phyloP scores from a whole-genome alignment of 2,888 invertebrate species.

The Drosophila pseudotakahashii region DNA sequence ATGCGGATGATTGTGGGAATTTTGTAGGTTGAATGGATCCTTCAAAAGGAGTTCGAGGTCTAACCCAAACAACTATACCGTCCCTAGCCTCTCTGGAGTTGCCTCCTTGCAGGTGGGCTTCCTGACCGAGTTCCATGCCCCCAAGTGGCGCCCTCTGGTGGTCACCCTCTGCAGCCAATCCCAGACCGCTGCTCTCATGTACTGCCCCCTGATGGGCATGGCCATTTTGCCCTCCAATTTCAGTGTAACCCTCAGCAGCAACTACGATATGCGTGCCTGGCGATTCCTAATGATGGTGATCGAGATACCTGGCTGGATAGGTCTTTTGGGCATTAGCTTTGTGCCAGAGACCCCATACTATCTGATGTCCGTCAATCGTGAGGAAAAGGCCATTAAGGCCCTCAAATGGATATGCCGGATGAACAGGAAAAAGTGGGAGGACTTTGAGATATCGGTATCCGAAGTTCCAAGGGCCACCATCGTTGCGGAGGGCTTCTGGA shows the following conservation, averaged over 20 bases:
- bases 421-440: slow-evolving; percentile 21
- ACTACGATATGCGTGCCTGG: slow-evolving; percentile 10
- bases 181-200: slow-evolving; percentile 7
- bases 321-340: background rate
- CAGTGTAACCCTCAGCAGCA: background rate
- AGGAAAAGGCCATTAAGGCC: slow-evolving; percentile 4
- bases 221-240: background rate
- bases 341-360: slow-evolving; percentile 35
- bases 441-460: slow-evolving; percentile 1
- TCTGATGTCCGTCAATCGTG: slow-evolving; percentile 4
- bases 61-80: background rate
- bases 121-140: slow-evolving; percentile 23
- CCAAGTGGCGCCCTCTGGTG: background rate
- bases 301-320: slow-evolving; percentile 11
- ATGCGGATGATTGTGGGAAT: slow-evolving; percentile 12
- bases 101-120: slow-evolving; percentile 16
- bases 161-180: slow-evolving; percentile 13
- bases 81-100: slow-evolving; percentile 9
- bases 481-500: background rate
- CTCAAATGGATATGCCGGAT: slow-evolving; percentile 18
- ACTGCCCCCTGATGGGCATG: slow-evolving; percentile 3
- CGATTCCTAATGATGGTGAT: slow-evolving; percentile 13
- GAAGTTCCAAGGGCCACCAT: background rate
- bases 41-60: background rate
- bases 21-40: slow-evolving; percentile 12